These are phyloP conservation scores for Cephus sareptanus DNA, from an alignment of 2,888 invertebrate genomes.

Conservation along the genomic window DNA sequence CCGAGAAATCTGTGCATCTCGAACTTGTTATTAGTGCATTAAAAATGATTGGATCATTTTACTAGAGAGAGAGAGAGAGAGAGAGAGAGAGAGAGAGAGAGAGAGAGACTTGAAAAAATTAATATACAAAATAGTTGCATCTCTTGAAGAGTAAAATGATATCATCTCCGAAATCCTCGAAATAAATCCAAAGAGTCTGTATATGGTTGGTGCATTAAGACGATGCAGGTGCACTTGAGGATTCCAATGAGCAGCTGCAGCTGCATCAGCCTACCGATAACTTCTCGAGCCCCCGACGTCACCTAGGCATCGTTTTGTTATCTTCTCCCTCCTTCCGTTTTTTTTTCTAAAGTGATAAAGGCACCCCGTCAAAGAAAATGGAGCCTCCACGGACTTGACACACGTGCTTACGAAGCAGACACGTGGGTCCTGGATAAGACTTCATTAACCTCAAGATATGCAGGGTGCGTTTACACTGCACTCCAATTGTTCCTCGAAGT, in stretches of 20 bases:
- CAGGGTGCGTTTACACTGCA: neutral
- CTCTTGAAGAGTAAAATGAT: neutral
- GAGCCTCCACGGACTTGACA: neutral
- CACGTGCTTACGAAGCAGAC: too few relatives aligned
- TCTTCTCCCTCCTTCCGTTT: too few relatives aligned
- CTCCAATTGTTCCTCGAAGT: too few relatives aligned
- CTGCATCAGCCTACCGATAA: too few relatives aligned
- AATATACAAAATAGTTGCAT: slow-evolving; percentile 25
- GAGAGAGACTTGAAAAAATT: slow-evolving; percentile 23
- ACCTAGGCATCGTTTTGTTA: too few relatives aligned
- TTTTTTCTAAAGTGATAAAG: neutral
- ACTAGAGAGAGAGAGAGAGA: neutral
- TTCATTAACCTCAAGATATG: neutral
- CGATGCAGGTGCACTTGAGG: too few relatives aligned
- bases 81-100: slow-evolving; percentile 19
- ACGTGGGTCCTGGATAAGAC: neutral
- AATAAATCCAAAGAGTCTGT: too few relatives aligned
- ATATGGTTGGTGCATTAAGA: too few relatives aligned
- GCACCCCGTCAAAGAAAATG: neutral
- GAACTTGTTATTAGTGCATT: too few relatives aligned
- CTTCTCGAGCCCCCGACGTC: slow-evolving; percentile 9
- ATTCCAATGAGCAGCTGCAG: too few relatives aligned
- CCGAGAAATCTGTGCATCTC: too few relatives aligned
- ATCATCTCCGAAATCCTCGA: slow-evolving; percentile 13
- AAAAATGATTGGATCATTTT: too few relatives aligned